A percentile compares a stretch with the other conserved stretches of the same genome.
Conservation (phyloP, 2,113 vertebrate genomes). For the Ammospiza caudacuta region DNA sequence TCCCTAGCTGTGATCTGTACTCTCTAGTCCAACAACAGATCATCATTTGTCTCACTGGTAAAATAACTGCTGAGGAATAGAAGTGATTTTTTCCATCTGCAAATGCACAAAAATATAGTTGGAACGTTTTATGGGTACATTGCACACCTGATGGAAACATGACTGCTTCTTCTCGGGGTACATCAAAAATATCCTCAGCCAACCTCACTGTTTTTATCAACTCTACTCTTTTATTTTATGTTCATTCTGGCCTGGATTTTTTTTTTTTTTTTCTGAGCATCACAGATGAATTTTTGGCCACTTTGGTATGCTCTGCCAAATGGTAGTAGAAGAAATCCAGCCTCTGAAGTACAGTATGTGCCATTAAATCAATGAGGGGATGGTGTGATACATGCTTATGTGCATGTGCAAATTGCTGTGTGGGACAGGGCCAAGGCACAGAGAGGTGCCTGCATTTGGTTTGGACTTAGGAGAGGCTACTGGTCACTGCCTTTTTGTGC, state of each 20-base stretch:
- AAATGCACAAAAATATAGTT: slow-evolving; percentile 40
- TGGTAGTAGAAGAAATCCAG: not conserved
- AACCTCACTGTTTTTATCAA: slow-evolving; percentile 19
- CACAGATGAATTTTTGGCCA: not conserved
- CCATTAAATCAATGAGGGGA: not conserved
- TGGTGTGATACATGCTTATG: not conserved
- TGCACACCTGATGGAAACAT: slow-evolving; percentile 46
- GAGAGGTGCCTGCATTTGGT: not conserved
- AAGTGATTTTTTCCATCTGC: not conserved
- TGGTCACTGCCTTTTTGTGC: not conserved
- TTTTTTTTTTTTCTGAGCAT: not conserved
- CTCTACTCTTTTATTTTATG: not conserved
- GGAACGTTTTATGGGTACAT: slow-evolving; percentile 30
- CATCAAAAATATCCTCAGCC: slow-evolving; percentile 17
- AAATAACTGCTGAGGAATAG: slow-evolving; percentile 29
- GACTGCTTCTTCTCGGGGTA: not conserved
- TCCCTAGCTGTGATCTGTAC: slow-evolving; percentile 11
- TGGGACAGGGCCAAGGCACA: not conserved
- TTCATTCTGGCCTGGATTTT: not conserved
- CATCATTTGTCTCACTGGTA: slow-evolving; percentile 33
- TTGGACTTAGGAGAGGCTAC: not conserved
- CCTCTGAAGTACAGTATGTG: not conserved
- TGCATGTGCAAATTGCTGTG: not conserved
- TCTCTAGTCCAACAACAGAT: slow-evolving; percentile 35
- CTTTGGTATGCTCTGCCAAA: not conserved